Evolutionary conservation across 2,113 vertebrate species (phyloP), one percentile per base, ranked within the genome.

Genomic region (Platichthys flesus): DNA sequence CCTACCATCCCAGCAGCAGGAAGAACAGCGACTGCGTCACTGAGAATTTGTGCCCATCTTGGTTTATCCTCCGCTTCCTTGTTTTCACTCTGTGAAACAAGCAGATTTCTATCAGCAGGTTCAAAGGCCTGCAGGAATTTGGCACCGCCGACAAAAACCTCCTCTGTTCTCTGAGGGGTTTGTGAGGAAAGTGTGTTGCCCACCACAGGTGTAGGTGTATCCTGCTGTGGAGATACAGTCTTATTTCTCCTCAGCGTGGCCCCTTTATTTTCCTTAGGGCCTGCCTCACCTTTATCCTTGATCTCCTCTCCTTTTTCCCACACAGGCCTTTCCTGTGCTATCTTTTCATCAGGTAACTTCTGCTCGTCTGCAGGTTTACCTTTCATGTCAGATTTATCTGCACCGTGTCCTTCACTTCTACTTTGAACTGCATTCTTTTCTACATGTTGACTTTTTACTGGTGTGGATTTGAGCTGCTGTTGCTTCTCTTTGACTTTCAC

Each of bases 1-100:
- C 75, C 85, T 14, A 81, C 77, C 21, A 82, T n/a, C 45, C 67
- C 87, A 4, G 55, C 82, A 42, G 76, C 85, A 5, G 87, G 85
- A 40, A 90, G 64, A 26, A 88, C 67, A 63, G 40, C n/a, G 0
- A 73, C 78, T n/a, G 77, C 60, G 0, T 57, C 59, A 10, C 67
- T 55, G 8, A 86, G 64, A 52, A 74, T 51, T 51, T 78, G 68
- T 13, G 62, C 67, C 74, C 74, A 79, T 3, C 6, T 62, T 8
- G 72, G 51, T 59, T 83, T 76, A 20, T 61, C 75, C 35, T 71
- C 74, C 15, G 52, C 2, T 15, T 78, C 76, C n/a, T 76, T 23
- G 26, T 16, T 24, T 12, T 57, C 64, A 37, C 40, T 65, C 37
- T 73, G 67, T 56, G 58, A 35, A 23, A 65, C 24, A 3, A 14